Evolutionary conservation across 2,888 invertebrate species (phyloP), one percentile per base, ranked within the genome.

Genomic region (Suillia variegata): DNA sequence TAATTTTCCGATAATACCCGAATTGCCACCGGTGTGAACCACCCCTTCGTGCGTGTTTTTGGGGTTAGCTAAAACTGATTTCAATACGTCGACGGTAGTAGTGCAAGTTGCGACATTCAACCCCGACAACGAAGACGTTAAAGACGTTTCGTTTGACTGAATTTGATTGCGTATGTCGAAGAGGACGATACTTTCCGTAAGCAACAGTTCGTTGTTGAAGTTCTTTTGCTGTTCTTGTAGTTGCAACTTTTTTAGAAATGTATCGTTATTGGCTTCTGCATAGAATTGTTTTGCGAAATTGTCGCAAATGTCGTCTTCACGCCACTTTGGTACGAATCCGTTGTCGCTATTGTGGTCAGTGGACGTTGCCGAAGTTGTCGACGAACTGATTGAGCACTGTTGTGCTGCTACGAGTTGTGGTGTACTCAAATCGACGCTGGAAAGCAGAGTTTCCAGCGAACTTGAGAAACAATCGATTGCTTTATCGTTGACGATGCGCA

Each of bases 121-220:
- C 6, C 18, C 45, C 20, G 45, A 45, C 20, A 13, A 20, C 33
- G 24, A 13, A 8, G 34, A 1, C 15, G 8, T 22, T 20, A 15
- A 12, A 21, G 5, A 24, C 17, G 26, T 24, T 52, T 45, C 21
- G 56, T 21, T 26, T 15, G 60, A 61, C 54, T 58, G 48, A 8
- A 58, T 57, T 54, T 73, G 71, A 62, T 70, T 70, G 50, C 76
- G 73, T 59, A 80, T 77, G 61, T 80, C 78, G 55, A 79, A 80
- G 34, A 80, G 68, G 34, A 78, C 72, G 59, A 78, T 71, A 56
- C 74, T 77, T 56, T 78, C 67, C 67, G 65, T 71, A 60, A 62
- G 33, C 49, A 58, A 13, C 18, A 18, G 13, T 20, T 3, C 3
- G 17, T 18, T 17, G 5, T 4, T 8, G 17, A 20, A 48, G 42